Percentiles rank a stretch among this genome's conserved stretches.
Evolutionary conservation across 2,113 vertebrate genomes (phyloP).

Genomic region (Acrocephalus kingi): DNA sequence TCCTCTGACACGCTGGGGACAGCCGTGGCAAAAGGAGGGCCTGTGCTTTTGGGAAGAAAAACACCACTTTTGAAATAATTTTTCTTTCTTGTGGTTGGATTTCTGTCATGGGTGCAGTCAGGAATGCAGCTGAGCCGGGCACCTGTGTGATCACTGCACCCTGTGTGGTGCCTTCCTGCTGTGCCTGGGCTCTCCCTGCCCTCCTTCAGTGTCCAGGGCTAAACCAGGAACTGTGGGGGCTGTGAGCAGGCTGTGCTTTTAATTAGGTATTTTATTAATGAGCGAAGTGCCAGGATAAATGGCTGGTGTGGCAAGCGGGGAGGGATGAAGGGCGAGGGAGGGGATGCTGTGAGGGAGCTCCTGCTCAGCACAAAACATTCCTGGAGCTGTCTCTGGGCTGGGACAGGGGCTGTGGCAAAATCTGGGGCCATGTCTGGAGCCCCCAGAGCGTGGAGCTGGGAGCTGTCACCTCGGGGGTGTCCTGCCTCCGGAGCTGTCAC

Average conservation of each 20-base stretch:
- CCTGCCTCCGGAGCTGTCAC: rapidly evolving
- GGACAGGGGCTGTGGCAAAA: not conserved
- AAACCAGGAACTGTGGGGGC: rapidly evolving
- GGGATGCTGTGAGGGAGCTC: not conserved
- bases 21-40: not conserved
- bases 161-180: rapidly evolving
- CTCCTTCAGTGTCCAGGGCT: rapidly evolving
- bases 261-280: not conserved
- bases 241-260: not conserved
- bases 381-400: not conserved
- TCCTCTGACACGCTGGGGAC: not conserved
- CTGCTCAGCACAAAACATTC: not conserved
- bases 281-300: rapidly evolving
- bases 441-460: rapidly evolving
- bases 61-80: rapidly evolving
- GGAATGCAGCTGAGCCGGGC: rapidly evolving
- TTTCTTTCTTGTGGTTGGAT: not conserved
- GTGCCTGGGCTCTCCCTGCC: rapidly evolving
- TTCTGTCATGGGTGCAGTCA: rapidly evolving
- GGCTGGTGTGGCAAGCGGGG: not conserved
- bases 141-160: too few species aligned
- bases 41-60: not conserved
- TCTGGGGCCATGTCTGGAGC: not conserved
- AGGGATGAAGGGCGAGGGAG: not conserved
- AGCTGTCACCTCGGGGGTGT: rapidly evolving